Evolutionary conservation across 1,140 invertebrate genomes (phyloP).

Genomic region (Adoxophyes honmai): DNA sequence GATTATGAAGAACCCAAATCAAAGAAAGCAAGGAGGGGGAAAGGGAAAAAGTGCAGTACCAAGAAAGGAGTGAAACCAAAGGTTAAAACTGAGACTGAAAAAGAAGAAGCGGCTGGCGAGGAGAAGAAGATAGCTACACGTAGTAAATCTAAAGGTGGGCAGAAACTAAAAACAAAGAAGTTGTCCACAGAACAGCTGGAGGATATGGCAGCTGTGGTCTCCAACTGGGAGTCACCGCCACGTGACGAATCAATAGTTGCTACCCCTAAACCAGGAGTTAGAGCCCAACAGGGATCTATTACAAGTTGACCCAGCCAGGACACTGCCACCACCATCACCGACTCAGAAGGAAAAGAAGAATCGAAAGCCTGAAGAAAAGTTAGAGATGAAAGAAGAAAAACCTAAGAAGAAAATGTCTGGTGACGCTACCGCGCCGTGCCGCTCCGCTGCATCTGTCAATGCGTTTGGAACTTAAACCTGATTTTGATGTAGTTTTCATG

Average conservation of each 20-base stretch:
- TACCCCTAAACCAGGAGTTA: background rate
- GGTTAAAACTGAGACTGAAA: constrained; percentile 31
- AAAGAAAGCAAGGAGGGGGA: constrained; percentile 43
- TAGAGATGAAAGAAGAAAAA: constrained; percentile 36
- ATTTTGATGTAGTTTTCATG: no score
- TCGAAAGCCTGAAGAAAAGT: constrained; percentile 40
- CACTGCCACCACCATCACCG: background rate
- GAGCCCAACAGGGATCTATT: constrained; percentile 8
- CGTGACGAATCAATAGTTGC: constrained; percentile 30
- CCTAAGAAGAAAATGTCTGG: constrained; percentile 46
- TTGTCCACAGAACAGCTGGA: constrained; percentile 49
- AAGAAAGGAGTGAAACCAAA: constrained; percentile 41
- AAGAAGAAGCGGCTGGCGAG: constrained; percentile 19
- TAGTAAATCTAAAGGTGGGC: constrained; percentile 16
- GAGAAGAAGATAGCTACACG: constrained; percentile 19
- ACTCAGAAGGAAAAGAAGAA: constrained; percentile 47
- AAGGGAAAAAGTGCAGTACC: constrained; percentile 44
- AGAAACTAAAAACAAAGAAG: constrained; percentile 54
- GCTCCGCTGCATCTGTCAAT: no score
- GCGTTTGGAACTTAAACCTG: no score
- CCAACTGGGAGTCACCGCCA: constrained; percentile 57
- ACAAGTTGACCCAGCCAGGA: background rate
- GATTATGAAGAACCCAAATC: constrained; percentile 59
- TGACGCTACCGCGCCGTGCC: no score
- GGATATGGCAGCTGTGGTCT: constrained; percentile 54